Percentiles rank a stretch among this genome's conserved stretches.
Evolutionary conservation across 2,113 vertebrate species (phyloP).

Genomic region (Catagonus wagneri): DNA sequence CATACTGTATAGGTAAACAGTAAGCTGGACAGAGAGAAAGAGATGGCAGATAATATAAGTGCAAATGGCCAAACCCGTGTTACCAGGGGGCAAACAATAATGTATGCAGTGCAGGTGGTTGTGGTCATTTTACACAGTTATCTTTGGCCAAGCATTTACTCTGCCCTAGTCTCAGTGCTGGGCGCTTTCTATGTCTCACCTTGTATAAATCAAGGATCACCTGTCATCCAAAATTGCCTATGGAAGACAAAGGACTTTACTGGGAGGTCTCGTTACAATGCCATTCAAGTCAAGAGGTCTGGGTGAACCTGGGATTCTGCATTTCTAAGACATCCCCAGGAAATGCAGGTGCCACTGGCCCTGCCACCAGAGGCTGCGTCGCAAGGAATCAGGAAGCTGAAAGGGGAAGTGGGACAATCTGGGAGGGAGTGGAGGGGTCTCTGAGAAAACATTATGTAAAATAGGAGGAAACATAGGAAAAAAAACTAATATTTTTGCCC

Average conservation of each 20-base stretch:
- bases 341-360: neutral
- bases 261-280: neutral
- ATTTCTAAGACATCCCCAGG: neutral
- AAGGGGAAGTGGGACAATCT: neutral
- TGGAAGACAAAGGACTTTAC: neutral
- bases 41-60: neutral
- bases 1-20: neutral
- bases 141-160: neutral
- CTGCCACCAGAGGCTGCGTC: neutral
- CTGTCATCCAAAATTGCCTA: no score
- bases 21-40: neutral
- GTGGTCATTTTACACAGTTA: neutral
- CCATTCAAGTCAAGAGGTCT: neutral
- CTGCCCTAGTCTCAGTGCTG: neutral
- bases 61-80: neutral
- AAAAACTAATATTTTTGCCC: conserved; percentile 73
- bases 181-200: neutral
- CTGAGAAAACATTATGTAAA: conserved; percentile 52
- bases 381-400: neutral
- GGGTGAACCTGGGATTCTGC: neutral
- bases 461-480: conserved; percentile 39
- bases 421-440: neutral
- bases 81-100: neutral
- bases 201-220: neutral
- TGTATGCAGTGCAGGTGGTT: accelerated